These are phyloP conservation scores for Ctenochaetus hawaiiensis DNA, from an alignment of 2,797 vertebrate genomes.

Conservation along the genomic window DNA sequence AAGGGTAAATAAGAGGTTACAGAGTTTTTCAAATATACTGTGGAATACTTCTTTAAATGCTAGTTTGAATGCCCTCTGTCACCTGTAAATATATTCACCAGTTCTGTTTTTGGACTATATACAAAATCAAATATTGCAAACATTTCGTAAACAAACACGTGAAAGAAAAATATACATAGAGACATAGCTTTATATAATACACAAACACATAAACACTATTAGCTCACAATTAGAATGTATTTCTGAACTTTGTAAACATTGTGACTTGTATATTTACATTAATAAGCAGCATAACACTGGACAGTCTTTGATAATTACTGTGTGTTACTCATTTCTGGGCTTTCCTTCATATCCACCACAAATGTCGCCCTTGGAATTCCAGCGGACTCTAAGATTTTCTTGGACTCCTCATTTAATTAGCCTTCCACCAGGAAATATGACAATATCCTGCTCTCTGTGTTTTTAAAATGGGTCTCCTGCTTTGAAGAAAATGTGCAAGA, in stretches of 20 bases:
- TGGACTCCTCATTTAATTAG: conserved; percentile 58
- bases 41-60: conserved; percentile 55
- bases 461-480: conserved; percentile 41
- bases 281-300: conserved; percentile 83
- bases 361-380: conserved; percentile 46
- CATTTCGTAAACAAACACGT: conserved; percentile 63
- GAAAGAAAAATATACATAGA: conserved; percentile 45
- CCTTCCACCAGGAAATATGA: conserved; percentile 55
- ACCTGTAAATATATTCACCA: conserved; percentile 51
- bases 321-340: conserved; percentile 55
- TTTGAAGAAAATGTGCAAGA: conserved; percentile 42
- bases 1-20: conserved; percentile 25
- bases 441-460: conserved; percentile 34
- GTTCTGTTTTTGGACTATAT: conserved; percentile 61
- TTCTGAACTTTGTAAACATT: conserved; percentile 85
- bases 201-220: conserved; percentile 69
- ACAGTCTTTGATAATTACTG: conserved; percentile 63
- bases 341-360: conserved; percentile 62
- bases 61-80: conserved; percentile 49
- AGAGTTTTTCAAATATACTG: conserved; percentile 22
- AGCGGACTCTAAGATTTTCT: conserved; percentile 52
- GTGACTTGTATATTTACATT: conserved; percentile 80
- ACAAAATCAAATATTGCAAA: conserved; percentile 69
- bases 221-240: conserved; percentile 77
- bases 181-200: conserved; percentile 68